Conservation (phyloP, 92 coral and sea anemone genomes). For the Micromussa lordhowensis region DNA sequence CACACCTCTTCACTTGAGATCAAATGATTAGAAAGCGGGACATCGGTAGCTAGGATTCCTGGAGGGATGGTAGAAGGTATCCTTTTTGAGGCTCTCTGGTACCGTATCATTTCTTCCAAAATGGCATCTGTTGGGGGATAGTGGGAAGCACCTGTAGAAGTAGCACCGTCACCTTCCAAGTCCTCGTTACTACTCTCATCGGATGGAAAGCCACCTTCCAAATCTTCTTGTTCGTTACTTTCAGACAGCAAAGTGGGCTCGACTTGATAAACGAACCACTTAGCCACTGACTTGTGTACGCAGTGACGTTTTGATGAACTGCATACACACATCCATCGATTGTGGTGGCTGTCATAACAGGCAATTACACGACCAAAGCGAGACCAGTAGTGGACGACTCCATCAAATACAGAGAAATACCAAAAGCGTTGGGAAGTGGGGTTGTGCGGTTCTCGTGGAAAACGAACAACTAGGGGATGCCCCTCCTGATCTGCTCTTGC, state of each 20-base stretch:
- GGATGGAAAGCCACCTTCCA: not conserved
- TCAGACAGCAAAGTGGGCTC: constrained; percentile 2
- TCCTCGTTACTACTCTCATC: constrained; percentile 11
- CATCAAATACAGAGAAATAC: constrained; percentile 14
- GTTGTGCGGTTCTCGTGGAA: not conserved
- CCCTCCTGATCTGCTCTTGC: not conserved
- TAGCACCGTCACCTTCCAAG: too few relatives aligned
- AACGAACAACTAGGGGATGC: not conserved
- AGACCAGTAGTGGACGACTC: constrained; percentile 13
- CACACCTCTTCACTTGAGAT: too few relatives aligned
- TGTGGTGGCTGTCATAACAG: not conserved
- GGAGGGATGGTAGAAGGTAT: too few relatives aligned
- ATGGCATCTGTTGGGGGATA: too few relatives aligned
- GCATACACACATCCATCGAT: constrained; percentile 27
- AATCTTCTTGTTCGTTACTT: not conserved
- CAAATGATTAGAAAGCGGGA: too few relatives aligned
- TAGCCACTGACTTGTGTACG: constrained; percentile 9
- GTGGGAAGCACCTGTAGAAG: too few relatives aligned
- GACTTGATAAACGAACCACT: constrained; percentile 8
- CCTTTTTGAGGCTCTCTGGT: too few relatives aligned
- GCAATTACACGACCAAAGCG: constrained; percentile 24
- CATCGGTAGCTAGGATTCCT: too few relatives aligned
- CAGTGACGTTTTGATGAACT: not conserved
- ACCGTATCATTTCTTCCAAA: too few relatives aligned
- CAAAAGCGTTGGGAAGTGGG: constrained; percentile 3